These are phyloP conservation scores for Parnassius orleans DNA, from an alignment of 2,888 invertebrate species.

Conservation along the genomic window DNA sequence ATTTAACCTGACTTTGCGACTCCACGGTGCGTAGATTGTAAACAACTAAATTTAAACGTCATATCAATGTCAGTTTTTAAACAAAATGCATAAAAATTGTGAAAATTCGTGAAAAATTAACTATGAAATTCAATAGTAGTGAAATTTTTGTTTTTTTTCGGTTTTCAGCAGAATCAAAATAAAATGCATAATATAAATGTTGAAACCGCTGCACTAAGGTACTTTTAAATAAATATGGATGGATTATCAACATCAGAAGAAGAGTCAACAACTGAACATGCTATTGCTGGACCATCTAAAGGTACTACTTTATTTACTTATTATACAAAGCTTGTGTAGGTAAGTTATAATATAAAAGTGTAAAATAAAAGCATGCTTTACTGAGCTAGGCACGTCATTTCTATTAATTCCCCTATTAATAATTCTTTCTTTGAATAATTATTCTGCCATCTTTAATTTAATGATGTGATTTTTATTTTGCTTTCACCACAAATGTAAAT, in stretches of 20 bases:
- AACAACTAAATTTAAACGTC: constrained; percentile 13
- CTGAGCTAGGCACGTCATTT: no score
- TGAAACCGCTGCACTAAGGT: background rate
- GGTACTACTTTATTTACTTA: constrained; percentile 19
- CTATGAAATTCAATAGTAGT: background rate
- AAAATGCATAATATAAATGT: constrained; percentile 2
- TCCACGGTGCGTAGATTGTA: constrained; percentile 19
- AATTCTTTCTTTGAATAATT: no score
- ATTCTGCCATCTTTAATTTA: no score
- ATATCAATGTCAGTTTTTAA: constrained; percentile 19
- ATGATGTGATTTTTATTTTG: no score
- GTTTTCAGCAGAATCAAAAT: constrained; percentile 10
- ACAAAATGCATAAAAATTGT: no score
- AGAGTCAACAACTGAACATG: constrained; percentile 26
- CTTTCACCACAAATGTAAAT: no score
- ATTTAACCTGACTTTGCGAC: constrained; percentile 18
- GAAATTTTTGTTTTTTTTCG: constrained; percentile 10
- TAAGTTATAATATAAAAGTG: no score
- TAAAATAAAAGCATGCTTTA: no score
- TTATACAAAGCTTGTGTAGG: background rate
- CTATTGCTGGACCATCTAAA: constrained; percentile 32
- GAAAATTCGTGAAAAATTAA: no score
- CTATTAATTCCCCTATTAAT: no score
- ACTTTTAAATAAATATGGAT: constrained; percentile 22
- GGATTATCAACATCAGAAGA: constrained; percentile 29